Evolutionary conservation across 2,113 vertebrate species (phyloP).

Genomic region (Lasiurus borealis): DNA sequence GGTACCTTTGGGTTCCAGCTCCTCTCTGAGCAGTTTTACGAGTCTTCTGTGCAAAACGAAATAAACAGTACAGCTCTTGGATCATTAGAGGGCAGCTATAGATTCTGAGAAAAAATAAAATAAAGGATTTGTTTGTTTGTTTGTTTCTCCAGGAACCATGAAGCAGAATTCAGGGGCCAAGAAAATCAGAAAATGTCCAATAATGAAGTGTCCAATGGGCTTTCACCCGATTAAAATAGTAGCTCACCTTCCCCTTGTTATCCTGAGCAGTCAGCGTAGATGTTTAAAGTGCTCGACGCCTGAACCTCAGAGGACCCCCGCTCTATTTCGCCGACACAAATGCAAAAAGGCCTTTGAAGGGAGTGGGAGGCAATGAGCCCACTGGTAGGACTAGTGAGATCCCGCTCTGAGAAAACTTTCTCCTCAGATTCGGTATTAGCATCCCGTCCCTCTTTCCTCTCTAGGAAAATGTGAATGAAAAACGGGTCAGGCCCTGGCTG

Average conservation of each 20-base stretch:
- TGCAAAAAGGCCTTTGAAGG: not conserved
- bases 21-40: not conserved
- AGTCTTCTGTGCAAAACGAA: not conserved
- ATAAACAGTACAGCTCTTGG: not conserved
- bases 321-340: not conserved
- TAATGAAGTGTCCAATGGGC: not conserved
- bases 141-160: not conserved
- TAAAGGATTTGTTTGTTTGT: not conserved
- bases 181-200: conserved; percentile 28
- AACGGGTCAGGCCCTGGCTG: not conserved
- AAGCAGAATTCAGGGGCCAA: not conserved
- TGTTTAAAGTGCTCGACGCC: not conserved
- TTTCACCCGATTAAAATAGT: conserved; percentile 19
- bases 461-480: not conserved
- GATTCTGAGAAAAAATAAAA: not conserved
- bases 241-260: not conserved
- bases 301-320: not conserved
- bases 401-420: not conserved
- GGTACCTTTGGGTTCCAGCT: not conserved
- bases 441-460: not conserved
- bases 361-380: not conserved
- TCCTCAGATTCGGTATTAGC: not conserved
- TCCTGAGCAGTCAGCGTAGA: not conserved
- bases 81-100: not conserved
- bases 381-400: too few relatives aligned